Base-by-base conservation (phyloP, 2,797 vertebrate genomes). In the Discoglossus pictus region DNA sequence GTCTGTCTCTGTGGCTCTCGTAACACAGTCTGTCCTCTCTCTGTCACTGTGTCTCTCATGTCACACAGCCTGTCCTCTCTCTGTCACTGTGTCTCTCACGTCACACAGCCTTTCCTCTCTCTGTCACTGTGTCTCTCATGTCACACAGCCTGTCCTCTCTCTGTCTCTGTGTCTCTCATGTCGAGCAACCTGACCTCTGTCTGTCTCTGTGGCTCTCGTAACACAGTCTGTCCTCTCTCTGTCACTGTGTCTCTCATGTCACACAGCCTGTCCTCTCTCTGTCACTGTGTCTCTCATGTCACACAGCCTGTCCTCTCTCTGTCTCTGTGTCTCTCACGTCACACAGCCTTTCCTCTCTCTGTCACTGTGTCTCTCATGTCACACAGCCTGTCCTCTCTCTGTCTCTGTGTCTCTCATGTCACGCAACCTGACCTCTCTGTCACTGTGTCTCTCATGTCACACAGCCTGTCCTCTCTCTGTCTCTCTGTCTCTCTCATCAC, bases 281-380 rank as follows among this genome's bases (percentile, higher is more conserved):
- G 2, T 1, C 42, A 18, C 6, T 44, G 16, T n/a, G n/a, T n/a
- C n/a, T n/a, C n/a, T 7, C 42, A 7, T 20, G 16, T 20, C 15
- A 18, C 6, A 9, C 46, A 24, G 2, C 13, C 21, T 13, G 5
- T 44, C 31, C 31, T 21, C n/a, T n/a, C n/a, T n/a, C n/a, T n/a
- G n/a, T n/a, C n/a, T n/a, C n/a, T n/a, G n/a, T n/a, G 39, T 43
- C 55, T 58, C 55, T 20, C 38, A 10, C 16, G 8, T 39, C 53
- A 42, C 42, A 21, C 40, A 4, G 23, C 40, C 27, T 47, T n/a
- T 63, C 35, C 36, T 52, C 5, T n/a, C n/a, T n/a, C n/a, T n/a
- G n/a, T n/a, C n/a, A n/a, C n/a, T n/a, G n/a, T n/a, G n/a, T n/a
- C n/a, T n/a, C n/a, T n/a, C n/a, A n/a, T n/a, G n/a, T n/a, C n/a